Base-by-base conservation (phyloP, 1,140 invertebrate genomes). In the Drosophila orosa region DNA sequence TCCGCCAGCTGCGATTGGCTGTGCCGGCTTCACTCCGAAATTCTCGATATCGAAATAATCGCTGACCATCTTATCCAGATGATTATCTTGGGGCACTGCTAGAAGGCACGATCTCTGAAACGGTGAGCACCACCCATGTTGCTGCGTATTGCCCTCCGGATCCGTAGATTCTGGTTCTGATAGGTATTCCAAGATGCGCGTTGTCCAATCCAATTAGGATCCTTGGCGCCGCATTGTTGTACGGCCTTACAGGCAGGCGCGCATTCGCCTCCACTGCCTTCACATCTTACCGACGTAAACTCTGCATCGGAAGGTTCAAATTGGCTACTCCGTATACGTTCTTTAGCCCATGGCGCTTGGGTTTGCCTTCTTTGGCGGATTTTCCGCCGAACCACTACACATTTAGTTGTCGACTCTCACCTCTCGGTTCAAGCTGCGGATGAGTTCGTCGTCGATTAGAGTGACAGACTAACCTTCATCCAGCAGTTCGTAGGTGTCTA, bases 321-420 rank as follows among this genome's bases (percentile, higher is more conserved):
- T n/a, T n/a, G n/a, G n/a, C n/a, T n/a, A n/a, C n/a, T n/a, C n/a
- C n/a, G n/a, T n/a, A n/a, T n/a, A n/a, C n/a, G n/a, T n/a, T n/a
- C n/a, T n/a, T n/a, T n/a, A n/a, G n/a, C n/a, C n/a, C n/a, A n/a
- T n/a, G n/a, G n/a, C n/a, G n/a, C n/a, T n/a, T n/a, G n/a, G n/a
- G n/a, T n/a, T n/a, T n/a, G n/a, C n/a, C n/a, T n/a, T 31, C 42
- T 17, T 22, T 45, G 40, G 22, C 40, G 12, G 50, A 27, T 12
- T 31, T 33, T 2, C 37, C 47, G 12, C 48, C 60, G 17, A 54
- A 62, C 39, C 39, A 56, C 10, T 45, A 39, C 0, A 65, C 25
- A n/a, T 45, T 65, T 0, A 57, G 22, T 4, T 45, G 22, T 12
- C 61, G 19, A 44, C 15, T 17, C 13, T 44, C 42, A 19, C 3